Base-by-base conservation (phyloP, 2,888 invertebrate genomes). In the Brachyopa scutellaris region DNA sequence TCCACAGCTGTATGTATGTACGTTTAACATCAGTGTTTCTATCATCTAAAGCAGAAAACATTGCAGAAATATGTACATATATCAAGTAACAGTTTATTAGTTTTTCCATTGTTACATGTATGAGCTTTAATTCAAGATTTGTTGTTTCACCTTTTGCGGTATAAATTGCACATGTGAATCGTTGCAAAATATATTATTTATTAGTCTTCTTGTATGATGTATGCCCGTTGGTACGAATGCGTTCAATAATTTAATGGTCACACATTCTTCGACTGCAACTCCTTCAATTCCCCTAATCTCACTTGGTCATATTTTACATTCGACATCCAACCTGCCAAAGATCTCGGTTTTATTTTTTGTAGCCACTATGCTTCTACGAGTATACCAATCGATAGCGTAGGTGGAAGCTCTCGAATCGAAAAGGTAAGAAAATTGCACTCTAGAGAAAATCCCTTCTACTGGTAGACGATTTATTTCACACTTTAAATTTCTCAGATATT, bases 251-350 rank as follows among this genome's bases (percentile, higher is more conserved):
- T 40, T 42, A 53, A 51, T 66, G 53, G 66, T 40, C 19, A 15
- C 19, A 61, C 8, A 31, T 61, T 61, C 36, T 26, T 55, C 11
- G 36, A 19, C 23, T 47, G 26, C 38, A 57, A 9, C 29, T 40
- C 29, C 17, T 13, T 59, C 49, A 49, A 70, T 49, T 70, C 70
- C 38, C 47, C 38, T 38, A 38, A 49, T 57, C 57, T 36, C 36
- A 15, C 6, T 40, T 51, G 49, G 70, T 70, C 38, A 70, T 51
- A 59, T 70, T 51, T 70, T 59, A 70, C 21, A 40, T 21, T 31
- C 29, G 15, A 57, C 36, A 49, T 47, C 21, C 23, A 49, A 15
- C 21, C 29, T 26, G 49, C n/a, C 21, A 40, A 29, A 51, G 13
- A 40, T 67, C 36, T 67, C 29, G 38, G 13, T n/a, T 2, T 23